Evolutionary conservation across 2,888 invertebrate genomes (phyloP).

Genomic region (Monopis laevigella): DNA sequence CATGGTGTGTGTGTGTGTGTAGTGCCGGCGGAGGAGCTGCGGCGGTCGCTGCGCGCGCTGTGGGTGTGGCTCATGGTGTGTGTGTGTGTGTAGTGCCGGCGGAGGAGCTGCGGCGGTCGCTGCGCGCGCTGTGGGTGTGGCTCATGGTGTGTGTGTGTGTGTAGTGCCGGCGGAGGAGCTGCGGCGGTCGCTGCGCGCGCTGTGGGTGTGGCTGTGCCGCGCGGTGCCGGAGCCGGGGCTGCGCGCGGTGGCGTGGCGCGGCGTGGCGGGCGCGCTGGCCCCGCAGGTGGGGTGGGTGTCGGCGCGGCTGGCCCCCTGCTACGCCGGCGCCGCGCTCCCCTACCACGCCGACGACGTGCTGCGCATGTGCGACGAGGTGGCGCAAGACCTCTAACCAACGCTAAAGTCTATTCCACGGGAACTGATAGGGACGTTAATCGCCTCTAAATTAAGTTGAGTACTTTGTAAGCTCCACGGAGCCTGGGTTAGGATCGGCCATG

Average conservation of each 20-base stretch:
- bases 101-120: slow-evolving; percentile 88
- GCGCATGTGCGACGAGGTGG: slow-evolving; percentile 97
- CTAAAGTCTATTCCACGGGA: too few relatives aligned
- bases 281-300: slow-evolving; percentile 96
- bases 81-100: slow-evolving; percentile 95
- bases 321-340: slow-evolving; percentile 96
- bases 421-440: too few relatives aligned
- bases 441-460: too few relatives aligned
- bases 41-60: too few relatives aligned
- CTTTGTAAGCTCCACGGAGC: too few relatives aligned
- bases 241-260: slow-evolving; percentile 79
- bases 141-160: slow-evolving; percentile 78
- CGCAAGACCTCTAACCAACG: slow-evolving; percentile 92
- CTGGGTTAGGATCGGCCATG: too few relatives aligned
- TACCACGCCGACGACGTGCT: slow-evolving; percentile 96
- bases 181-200: slow-evolving; percentile 33
- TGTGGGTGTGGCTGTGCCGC: slow-evolving; percentile 90
- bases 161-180: slow-evolving; percentile 69
- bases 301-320: slow-evolving; percentile 94
- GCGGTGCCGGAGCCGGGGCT: slow-evolving; percentile 15
- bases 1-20: too few relatives aligned
- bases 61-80: too few relatives aligned
- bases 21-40: too few relatives aligned
- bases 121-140: slow-evolving; percentile 68
- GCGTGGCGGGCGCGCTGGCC: slow-evolving; percentile 92